These are phyloP conservation scores for Bergia puertoricense DNA, from an alignment of 92 coral and sea anemone genomes.

Conservation along the genomic window DNA sequence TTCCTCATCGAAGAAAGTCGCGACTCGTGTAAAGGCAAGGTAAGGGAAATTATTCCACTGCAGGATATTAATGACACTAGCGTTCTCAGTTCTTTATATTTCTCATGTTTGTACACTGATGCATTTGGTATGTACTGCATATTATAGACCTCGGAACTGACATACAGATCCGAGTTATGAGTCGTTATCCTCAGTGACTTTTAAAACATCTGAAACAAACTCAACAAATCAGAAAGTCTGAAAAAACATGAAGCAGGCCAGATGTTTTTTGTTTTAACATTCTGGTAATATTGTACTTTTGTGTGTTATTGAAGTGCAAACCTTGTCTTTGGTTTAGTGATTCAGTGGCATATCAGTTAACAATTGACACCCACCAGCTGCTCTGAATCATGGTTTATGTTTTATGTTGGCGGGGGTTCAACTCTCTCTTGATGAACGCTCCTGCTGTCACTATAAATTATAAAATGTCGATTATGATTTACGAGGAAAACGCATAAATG, in stretches of 20 bases:
- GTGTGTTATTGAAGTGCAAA: neutral
- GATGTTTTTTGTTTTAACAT: neutral
- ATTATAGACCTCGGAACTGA: neutral
- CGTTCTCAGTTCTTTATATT: neutral
- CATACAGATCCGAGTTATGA: no score
- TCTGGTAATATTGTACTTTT: neutral
- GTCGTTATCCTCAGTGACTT: no score
- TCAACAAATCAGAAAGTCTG: neutral
- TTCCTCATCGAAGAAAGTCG: neutral
- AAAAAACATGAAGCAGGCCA: neutral
- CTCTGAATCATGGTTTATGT: neutral
- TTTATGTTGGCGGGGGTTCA: neutral
- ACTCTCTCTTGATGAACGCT: neutral
- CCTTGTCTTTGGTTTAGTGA: neutral
- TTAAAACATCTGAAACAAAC: neutral
- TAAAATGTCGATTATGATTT: neutral
- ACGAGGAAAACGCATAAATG: neutral
- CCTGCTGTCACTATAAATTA: neutral
- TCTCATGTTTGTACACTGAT: neutral
- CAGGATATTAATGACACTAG: neutral
- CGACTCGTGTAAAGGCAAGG: neutral
- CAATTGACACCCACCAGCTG: neutral
- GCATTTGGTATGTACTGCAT: neutral
- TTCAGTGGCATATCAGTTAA: neutral
- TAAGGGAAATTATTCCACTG: neutral